Percentiles rank a stretch among this genome's conserved stretches.
Conservation (phyloP, 2,797 vertebrate species). For the Falco concolor region DNA sequence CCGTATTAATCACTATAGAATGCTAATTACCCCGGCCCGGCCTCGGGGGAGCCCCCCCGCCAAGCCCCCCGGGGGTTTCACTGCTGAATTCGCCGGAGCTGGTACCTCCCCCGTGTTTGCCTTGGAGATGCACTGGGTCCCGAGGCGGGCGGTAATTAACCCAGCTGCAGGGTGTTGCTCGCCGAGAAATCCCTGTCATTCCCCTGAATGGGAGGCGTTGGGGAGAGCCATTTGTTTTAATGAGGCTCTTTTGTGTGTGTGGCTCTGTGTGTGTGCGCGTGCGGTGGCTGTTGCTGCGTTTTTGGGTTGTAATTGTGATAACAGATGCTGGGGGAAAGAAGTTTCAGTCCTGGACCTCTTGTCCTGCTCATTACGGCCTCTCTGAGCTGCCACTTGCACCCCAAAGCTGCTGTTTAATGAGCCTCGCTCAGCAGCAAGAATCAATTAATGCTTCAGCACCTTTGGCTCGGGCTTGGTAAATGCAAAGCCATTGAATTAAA, state of each 20-base stretch:
- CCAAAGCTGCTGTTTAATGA: slow-evolving; percentile 47
- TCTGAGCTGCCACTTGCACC: background rate
- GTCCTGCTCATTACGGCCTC: background rate
- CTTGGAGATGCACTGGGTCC: background rate
- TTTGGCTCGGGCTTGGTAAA: background rate
- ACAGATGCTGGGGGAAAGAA: background rate
- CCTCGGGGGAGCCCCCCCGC: background rate
- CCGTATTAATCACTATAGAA: background rate
- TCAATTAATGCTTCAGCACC: slow-evolving; percentile 20
- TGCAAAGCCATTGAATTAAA: background rate
- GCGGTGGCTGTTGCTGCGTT: background rate
- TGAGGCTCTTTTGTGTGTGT: background rate
- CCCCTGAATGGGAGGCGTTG: background rate
- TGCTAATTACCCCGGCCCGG: background rate
- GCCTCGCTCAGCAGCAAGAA: background rate
- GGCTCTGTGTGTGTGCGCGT: accelerated
- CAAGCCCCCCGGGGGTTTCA: background rate
- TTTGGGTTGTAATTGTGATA: background rate
- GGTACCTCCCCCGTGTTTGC: background rate
- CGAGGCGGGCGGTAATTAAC: slow-evolving; percentile 9
- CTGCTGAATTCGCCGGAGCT: background rate
- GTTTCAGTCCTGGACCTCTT: background rate
- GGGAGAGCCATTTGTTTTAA: background rate
- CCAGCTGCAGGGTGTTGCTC: slow-evolving; percentile 11
- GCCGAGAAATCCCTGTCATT: background rate